Evolutionary conservation across 2,888 invertebrate species (phyloP).

Genomic region (Labia minor): DNA sequence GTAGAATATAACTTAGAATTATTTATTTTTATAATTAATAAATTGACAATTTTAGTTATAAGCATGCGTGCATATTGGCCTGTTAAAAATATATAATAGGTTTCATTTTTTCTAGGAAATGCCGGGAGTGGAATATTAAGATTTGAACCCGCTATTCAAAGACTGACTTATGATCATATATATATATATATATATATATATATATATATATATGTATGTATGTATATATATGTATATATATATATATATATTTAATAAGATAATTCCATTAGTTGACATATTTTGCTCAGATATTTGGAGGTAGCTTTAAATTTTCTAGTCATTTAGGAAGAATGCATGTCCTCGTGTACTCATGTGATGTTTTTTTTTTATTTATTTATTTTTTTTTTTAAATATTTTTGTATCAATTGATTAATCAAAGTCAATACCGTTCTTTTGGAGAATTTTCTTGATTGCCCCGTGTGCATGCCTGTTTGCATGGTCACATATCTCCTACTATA

Average conservation of each 20-base stretch:
- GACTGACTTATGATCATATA: conserved; percentile 16
- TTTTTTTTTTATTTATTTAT: too few relatives aligned
- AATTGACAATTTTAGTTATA: background rate
- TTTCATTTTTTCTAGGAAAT: conserved; percentile 4
- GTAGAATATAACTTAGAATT: background rate
- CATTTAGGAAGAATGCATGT: background rate
- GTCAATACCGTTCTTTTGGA: too few relatives aligned
- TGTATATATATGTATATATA: conserved; percentile 16
- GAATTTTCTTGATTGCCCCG: too few relatives aligned
- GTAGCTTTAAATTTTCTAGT: background rate
- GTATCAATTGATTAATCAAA: too few relatives aligned
- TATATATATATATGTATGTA: conserved; percentile 19
- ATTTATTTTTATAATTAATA: background rate
- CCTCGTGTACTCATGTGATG: background rate
- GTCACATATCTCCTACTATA: too few relatives aligned
- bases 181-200: conserved; percentile 19
- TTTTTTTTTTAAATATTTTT: too few relatives aligned
- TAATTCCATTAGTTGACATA: background rate
- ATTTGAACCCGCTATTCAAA: background rate
- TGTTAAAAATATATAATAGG: conserved; percentile 1
- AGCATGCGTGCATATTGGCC: conserved; percentile 5
- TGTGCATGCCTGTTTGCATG: too few relatives aligned
- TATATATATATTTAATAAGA: background rate
- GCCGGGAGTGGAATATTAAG: background rate
- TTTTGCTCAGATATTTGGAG: background rate